Evolutionary conservation across 2,888 invertebrate species (phyloP).

Genomic region (Papilio elwesi): DNA sequence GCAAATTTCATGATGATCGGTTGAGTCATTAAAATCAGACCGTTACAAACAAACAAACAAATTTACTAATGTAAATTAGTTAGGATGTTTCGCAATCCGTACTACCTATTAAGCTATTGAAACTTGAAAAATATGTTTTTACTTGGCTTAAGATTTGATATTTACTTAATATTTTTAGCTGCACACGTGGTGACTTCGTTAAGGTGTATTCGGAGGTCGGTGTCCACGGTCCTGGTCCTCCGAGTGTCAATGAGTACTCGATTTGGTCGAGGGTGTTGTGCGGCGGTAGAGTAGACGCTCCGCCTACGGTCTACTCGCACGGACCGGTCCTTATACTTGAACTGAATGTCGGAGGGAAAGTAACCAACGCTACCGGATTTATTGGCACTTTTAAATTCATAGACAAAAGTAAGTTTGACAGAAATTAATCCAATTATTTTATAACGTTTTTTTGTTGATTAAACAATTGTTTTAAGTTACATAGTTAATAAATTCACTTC

Average conservation of each 20-base stretch:
- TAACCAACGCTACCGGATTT: conserved; percentile 86
- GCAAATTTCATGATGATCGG: too few species aligned
- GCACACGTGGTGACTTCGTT: conserved; percentile 88
- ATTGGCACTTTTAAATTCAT: conserved; percentile 90
- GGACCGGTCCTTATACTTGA: conserved; percentile 89
- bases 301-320: conserved; percentile 89
- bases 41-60: too few species aligned
- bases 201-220: conserved; percentile 91
- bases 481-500: too few species aligned
- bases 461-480: too few species aligned
- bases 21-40: too few species aligned
- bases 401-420: conserved; percentile 87
- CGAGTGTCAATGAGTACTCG: conserved; percentile 90
- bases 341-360: conserved; percentile 85
- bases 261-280: conserved; percentile 90
- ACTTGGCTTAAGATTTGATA: background rate
- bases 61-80: too few species aligned
- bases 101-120: too few species aligned
- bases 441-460: background rate
- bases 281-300: conserved; percentile 88
- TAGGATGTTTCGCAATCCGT: too few species aligned
- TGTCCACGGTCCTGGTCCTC: conserved; percentile 86
- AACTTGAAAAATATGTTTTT: too few species aligned
- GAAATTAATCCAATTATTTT: background rate
- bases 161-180: conserved; percentile 81